phyloP scores from a whole-genome alignment of 2,888 invertebrate genomes.

The Geophilus truncorum region DNA sequence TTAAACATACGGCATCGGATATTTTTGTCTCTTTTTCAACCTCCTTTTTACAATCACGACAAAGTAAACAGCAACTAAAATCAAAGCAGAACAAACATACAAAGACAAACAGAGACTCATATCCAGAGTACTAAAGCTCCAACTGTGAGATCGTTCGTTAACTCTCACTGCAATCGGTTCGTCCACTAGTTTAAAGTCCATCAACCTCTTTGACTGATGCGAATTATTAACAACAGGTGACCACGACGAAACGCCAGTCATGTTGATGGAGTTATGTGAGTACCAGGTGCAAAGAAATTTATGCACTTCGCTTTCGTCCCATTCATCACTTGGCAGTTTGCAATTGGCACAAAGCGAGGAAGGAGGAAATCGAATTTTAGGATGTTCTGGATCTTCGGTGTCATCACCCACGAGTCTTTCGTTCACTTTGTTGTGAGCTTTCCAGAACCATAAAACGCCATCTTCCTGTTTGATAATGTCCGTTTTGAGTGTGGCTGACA shows the following conservation, averaged over 20 bases:
- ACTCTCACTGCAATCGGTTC: neutral
- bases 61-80: conserved; percentile 69
- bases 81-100: conserved; percentile 66
- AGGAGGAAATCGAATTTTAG: conserved; percentile 84
- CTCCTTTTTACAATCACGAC: conserved; percentile 65
- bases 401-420: conserved; percentile 73
- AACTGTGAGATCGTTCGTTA: neutral
- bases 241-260: neutral
- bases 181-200: neutral
- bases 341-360: conserved; percentile 64
- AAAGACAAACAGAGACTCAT: conserved; percentile 70
- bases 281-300: conserved; percentile 60
- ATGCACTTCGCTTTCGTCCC: conserved; percentile 62
- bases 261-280: conserved; percentile 40
- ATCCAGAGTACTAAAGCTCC: conserved; percentile 60
- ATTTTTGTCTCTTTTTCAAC: conserved; percentile 58
- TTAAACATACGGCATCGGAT: neutral
- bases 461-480: conserved; percentile 67
- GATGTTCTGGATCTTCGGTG: conserved; percentile 84
- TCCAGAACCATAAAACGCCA: conserved; percentile 57
- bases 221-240: neutral
- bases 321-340: conserved; percentile 55
- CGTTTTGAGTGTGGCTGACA: conserved; percentile 67
- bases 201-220: neutral
- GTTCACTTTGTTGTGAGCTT: conserved; percentile 55